phyloP scores from a whole-genome alignment of 2,113 vertebrate species.

The Maccullochella peelii region DNA sequence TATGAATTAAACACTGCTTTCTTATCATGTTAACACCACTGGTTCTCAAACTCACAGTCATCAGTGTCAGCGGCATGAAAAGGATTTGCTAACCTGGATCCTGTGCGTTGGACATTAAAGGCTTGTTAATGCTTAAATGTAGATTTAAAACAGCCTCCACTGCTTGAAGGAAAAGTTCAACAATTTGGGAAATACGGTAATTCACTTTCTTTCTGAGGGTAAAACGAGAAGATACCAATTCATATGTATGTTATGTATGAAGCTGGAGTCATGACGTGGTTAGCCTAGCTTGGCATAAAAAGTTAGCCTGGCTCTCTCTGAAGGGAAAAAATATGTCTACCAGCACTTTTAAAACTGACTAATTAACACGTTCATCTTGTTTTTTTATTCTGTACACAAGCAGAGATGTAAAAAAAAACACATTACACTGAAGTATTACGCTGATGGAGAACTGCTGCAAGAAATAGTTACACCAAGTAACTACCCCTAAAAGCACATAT shows the following conservation, averaged over 20 bases:
- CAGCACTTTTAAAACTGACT: neutral
- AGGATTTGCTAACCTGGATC: too few species aligned
- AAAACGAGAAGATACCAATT: neutral
- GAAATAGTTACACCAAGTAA: too few species aligned
- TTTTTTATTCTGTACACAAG: neutral
- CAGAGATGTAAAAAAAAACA: neutral
- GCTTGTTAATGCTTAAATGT: neutral
- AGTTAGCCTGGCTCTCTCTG: neutral
- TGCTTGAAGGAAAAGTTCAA: neutral
- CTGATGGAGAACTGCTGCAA: too few species aligned
- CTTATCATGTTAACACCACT: neutral
- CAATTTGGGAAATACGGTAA: neutral
- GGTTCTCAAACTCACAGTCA: neutral
- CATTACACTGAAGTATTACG: too few species aligned
- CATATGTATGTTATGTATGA: neutral
- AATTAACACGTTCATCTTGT: neutral
- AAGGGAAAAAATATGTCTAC: neutral
- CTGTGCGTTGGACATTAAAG: neutral
- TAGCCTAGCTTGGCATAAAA: neutral
- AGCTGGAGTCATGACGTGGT: neutral
- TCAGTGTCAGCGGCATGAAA: neutral
- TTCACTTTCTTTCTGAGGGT: neutral
- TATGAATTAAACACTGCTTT: neutral
- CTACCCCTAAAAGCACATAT: too few species aligned
- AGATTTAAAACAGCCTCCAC: neutral